Conservation (phyloP, 37 sponge, comb jelly and placozoan species). For the Axinella damicornis region DNA sequence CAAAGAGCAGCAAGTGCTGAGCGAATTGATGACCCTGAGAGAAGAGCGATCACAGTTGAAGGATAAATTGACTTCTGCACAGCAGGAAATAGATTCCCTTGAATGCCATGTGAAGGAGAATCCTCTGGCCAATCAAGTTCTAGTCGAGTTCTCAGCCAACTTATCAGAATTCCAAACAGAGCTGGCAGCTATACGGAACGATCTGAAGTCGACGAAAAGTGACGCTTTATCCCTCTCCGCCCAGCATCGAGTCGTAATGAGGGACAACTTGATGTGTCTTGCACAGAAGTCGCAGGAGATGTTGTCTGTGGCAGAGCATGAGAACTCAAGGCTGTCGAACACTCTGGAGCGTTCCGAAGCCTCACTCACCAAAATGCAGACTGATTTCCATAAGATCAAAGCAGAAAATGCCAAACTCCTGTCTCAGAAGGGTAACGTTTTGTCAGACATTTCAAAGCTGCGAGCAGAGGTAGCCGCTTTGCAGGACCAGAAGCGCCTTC, state of each 20-base stretch:
- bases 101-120: slow-evolving; percentile 26
- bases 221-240: neutral
- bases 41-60: slow-evolving; percentile 33
- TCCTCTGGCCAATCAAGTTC: neutral
- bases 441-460: slow-evolving; percentile 3
- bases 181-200: neutral
- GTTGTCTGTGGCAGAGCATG: neutral
- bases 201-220: slow-evolving; percentile 3
- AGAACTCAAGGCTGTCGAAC: neutral
- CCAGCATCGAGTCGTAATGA: slow-evolving; percentile 9
- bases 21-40: slow-evolving; percentile 30
- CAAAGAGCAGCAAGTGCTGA: slow-evolving; percentile 24
- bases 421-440: slow-evolving; percentile 3
- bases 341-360: slow-evolving; percentile 11
- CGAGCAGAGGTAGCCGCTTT: slow-evolving; percentile 21
- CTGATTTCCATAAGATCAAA: neutral
- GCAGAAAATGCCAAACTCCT: slow-evolving; percentile 16
- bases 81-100: slow-evolving; percentile 42
- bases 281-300: slow-evolving; percentile 17
- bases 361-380: slow-evolving; percentile 5
- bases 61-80: slow-evolving; percentile 13
- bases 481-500: slow-evolving; percentile 43
- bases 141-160: neutral
- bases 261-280: slow-evolving; percentile 9
- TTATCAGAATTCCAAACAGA: slow-evolving; percentile 8